Percentiles rank a stretch among this genome's conserved stretches.
Conservation (phyloP, 2,113 vertebrate species). For the Kryptolebias marmoratus region DNA sequence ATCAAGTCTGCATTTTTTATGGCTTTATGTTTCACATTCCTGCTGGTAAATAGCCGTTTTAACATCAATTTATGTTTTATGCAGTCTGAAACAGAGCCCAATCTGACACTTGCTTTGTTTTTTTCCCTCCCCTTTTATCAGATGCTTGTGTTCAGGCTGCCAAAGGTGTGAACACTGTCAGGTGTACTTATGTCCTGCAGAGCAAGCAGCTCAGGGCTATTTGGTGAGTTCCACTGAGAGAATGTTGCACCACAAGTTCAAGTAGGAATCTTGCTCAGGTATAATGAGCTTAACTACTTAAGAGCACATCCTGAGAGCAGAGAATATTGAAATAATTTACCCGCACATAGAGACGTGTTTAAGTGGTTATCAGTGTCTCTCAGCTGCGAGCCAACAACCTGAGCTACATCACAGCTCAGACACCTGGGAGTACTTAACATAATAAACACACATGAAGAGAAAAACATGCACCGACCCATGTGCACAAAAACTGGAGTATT, state of each 20-base stretch:
- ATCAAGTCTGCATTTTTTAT: background rate
- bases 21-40: background rate
- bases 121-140: background rate
- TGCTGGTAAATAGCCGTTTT: background rate
- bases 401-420: slow-evolving; percentile 54
- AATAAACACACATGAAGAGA: slow-evolving; percentile 25
- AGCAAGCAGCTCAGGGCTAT: slow-evolving; percentile 13
- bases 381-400: slow-evolving; percentile 52
- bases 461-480: background rate
- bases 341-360: slow-evolving; percentile 15
- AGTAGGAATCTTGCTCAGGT: slow-evolving; percentile 30
- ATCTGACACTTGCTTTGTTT: slow-evolving; percentile 12
- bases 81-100: background rate
- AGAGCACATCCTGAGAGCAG: slow-evolving; percentile 27
- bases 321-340: slow-evolving; percentile 30
- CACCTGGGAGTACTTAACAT: slow-evolving; percentile 63
- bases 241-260: slow-evolving; percentile 42
- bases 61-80: slow-evolving; percentile 7
- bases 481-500: slow-evolving; percentile 13
- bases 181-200: background rate
- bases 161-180: slow-evolving; percentile 23
- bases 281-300: slow-evolving; percentile 47
- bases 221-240: slow-evolving; percentile 38
- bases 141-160: slow-evolving; percentile 23
- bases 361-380: slow-evolving; percentile 50